These are phyloP conservation scores for Philereme transversata DNA, from an alignment of 2,888 invertebrate genomes.

Conservation along the genomic window DNA sequence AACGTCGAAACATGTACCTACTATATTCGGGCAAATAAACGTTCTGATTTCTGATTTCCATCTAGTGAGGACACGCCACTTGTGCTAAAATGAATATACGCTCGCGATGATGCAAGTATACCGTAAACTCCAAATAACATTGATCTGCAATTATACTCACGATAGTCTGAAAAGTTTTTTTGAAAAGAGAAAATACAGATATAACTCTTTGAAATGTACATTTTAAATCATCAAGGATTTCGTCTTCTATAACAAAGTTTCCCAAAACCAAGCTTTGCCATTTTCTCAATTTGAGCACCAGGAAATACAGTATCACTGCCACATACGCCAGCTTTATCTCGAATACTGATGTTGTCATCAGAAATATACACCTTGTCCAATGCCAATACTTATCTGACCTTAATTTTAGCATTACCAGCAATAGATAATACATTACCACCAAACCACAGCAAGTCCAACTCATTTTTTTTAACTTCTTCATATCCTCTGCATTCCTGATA, in stretches of 20 bases:
- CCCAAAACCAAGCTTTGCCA: conserved; percentile 16
- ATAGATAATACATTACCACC: conserved; percentile 15
- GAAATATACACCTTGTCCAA: conserved; percentile 16
- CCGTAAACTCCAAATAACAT: too few species aligned
- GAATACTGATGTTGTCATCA: conserved; percentile 16
- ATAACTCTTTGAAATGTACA: conserved; percentile 15
- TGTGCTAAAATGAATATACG: too few species aligned
- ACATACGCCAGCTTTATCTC: conserved; percentile 24
- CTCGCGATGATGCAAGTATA: too few species aligned
- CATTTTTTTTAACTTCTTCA: conserved; percentile 9
- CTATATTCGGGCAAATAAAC: too few species aligned
- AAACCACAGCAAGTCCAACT: conserved; percentile 12
- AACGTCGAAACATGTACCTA: too few species aligned
- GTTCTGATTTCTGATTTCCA: too few species aligned
- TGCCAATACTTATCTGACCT: conserved; percentile 15
- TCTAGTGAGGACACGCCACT: too few species aligned
- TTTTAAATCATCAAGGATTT: conserved; percentile 6
- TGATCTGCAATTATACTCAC: conserved; percentile 21
- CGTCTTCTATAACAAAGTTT: neutral
- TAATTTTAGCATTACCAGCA: conserved; percentile 14
- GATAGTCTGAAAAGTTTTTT: conserved; percentile 20
- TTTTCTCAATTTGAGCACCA: conserved; percentile 23
- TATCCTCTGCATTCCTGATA: conserved; percentile 18
- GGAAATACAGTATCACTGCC: conserved; percentile 14
- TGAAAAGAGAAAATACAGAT: neutral